A percentile compares a stretch with the other conserved stretches of the same genome.
phyloP scores from a whole-genome alignment of 2,888 invertebrate species.

The Rambutsinella grinnellia region DNA sequence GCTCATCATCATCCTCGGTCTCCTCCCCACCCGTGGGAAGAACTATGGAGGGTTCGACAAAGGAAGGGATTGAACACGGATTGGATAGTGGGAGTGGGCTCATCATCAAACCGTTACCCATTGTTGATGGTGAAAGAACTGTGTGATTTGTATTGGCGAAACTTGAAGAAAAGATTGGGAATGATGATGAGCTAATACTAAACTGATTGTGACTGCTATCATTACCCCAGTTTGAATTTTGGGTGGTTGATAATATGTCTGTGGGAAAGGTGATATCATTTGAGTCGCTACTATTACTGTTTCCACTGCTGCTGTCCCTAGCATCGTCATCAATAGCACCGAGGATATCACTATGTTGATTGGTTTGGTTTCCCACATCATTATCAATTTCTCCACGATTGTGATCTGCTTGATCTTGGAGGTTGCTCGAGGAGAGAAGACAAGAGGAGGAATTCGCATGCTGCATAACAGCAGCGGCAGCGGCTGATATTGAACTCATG shows the following conservation, averaged over 20 bases:
- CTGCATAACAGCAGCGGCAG: slow-evolving; percentile 36
- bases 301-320: slow-evolving; percentile 19
- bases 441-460: slow-evolving; percentile 30
- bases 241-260: background rate
- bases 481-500: slow-evolving; percentile 45
- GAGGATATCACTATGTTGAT: slow-evolving; percentile 34
- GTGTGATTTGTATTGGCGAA: slow-evolving; percentile 37
- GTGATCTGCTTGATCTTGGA: slow-evolving; percentile 3
- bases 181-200: slow-evolving; percentile 46
- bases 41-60: slow-evolving; percentile 35
- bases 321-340: slow-evolving; percentile 38
- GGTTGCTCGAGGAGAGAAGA: slow-evolving; percentile 20
- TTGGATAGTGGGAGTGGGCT: slow-evolving; percentile 40
- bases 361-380: slow-evolving; percentile 11
- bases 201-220: slow-evolving; percentile 8
- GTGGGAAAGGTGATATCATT: slow-evolving; percentile 33
- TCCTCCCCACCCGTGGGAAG: slow-evolving; percentile 34
- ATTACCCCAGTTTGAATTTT: slow-evolving; percentile 34
- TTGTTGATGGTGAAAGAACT: slow-evolving; percentile 49
- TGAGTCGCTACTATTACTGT: slow-evolving; percentile 19
- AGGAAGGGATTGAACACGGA: slow-evolving; percentile 39
- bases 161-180: slow-evolving; percentile 46
- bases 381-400: slow-evolving; percentile 1
- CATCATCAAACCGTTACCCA: slow-evolving; percentile 56
- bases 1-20: slow-evolving; percentile 34